A percentile compares a stretch with the other conserved stretches of the same genome.
These are phyloP conservation scores for Drosophila biarmipes DNA, from an alignment of 1,140 invertebrate genomes.

Conservation along the genomic window DNA sequence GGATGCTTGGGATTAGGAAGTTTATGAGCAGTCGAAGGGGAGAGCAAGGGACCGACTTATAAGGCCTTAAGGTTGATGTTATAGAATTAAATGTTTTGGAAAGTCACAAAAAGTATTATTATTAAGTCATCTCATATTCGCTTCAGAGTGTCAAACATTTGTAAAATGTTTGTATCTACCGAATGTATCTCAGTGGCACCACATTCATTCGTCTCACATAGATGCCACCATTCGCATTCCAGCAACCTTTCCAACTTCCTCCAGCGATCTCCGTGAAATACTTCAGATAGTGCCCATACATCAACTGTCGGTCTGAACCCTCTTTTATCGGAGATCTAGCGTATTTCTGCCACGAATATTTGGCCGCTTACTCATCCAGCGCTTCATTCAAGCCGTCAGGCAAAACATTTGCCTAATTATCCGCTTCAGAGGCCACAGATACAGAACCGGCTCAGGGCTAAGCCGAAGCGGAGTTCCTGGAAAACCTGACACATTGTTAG, in stretches of 20 bases:
- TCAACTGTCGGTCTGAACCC: constrained; percentile 6
- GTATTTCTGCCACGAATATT: constrained; percentile 45
- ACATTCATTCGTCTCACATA: constrained; percentile 39
- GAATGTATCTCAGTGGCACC: constrained; percentile 20
- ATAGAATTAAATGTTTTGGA: not conserved
- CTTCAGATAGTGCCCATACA: constrained; percentile 25
- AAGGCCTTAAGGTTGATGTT: too few relatives aligned
- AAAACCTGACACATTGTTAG: constrained; percentile 77
- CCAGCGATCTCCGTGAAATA: constrained; percentile 36
- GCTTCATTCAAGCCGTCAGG: constrained; percentile 37
- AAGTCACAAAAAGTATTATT: constrained; percentile 6
- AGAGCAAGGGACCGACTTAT: not conserved
- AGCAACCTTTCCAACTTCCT: constrained; percentile 26
- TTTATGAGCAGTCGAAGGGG: not conserved
- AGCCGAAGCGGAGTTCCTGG: constrained; percentile 55
- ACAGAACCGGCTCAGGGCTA: constrained; percentile 14
- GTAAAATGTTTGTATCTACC: constrained; percentile 16
- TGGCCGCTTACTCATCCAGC: constrained; percentile 32
- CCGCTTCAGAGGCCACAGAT: constrained; percentile 29
- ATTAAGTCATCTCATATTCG: constrained; percentile 26
- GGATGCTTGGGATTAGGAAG: not conserved
- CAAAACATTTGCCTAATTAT: constrained; percentile 52
- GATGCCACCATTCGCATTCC: constrained; percentile 39
- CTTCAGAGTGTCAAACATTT: constrained; percentile 10
- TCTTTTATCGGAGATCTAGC: constrained; percentile 40